phyloP scores from a whole-genome alignment of 2,888 invertebrate genomes.

The Ectemnius lituratus region DNA sequence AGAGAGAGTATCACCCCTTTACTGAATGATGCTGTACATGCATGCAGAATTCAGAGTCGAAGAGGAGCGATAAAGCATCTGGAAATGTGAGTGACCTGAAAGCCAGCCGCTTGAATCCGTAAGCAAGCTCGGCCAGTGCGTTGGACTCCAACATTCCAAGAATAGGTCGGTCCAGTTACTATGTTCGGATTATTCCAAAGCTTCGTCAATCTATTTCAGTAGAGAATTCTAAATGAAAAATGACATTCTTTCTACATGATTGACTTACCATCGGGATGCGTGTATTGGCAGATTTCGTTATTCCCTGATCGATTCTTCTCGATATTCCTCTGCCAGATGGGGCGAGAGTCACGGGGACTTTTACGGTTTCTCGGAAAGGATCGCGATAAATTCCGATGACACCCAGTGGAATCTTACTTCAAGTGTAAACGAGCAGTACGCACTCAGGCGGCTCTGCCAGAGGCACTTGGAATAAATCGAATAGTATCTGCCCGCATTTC shows the following conservation, averaged over 20 bases:
- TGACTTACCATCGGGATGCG: too few species aligned
- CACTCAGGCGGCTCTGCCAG: not conserved
- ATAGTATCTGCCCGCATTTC: constrained; percentile 18
- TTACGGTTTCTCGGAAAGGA: too few species aligned
- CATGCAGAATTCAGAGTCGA: not conserved
- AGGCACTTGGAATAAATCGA: constrained; percentile 28
- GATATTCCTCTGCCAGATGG: too few species aligned
- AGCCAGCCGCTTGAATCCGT: constrained; percentile 36
- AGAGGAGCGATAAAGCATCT: constrained; percentile 17
- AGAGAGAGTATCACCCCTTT: not conserved
- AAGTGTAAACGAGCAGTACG: not conserved
- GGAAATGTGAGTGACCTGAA: constrained; percentile 40
- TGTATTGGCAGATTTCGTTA: too few species aligned
- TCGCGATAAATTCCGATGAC: not conserved
- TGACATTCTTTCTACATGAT: too few species aligned
- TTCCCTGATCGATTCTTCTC: too few species aligned
- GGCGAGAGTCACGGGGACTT: too few species aligned
- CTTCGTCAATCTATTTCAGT: too few species aligned
- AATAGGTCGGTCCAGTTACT: not conserved
- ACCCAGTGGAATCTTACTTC: not conserved
- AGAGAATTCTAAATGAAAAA: too few species aligned
- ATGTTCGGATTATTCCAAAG: too few species aligned
- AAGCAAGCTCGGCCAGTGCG: constrained; percentile 13
- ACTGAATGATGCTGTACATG: too few species aligned
- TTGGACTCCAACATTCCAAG: not conserved